phyloP scores from a whole-genome alignment of 2,797 vertebrate species.

The Erethizon dorsatum region DNA sequence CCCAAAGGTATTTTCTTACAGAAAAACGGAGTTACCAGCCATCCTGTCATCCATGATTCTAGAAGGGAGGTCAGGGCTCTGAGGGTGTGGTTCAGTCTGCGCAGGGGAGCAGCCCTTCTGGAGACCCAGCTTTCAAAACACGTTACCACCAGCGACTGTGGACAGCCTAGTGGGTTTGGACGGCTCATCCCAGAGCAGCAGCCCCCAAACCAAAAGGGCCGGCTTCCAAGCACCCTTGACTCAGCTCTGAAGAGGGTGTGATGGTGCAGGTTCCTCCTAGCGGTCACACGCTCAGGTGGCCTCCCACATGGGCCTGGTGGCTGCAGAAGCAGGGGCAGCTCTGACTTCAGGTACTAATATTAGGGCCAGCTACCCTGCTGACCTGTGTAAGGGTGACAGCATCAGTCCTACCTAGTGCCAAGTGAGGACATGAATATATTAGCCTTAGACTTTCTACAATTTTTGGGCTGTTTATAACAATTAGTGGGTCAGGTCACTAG shows the following conservation, averaged over 20 bases:
- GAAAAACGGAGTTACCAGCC: not conserved
- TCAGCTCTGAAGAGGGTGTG: slow-evolving; percentile 76
- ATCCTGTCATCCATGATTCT: not conserved
- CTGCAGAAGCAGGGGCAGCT: not conserved
- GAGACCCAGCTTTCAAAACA: not conserved
- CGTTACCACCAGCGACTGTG: too few species aligned
- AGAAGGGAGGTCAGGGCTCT: not conserved
- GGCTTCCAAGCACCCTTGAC: not conserved
- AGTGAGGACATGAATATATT: not conserved
- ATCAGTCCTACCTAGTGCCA: not conserved
- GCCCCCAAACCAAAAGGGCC: not conserved
- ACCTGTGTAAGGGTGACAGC: not conserved
- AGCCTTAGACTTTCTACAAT: not conserved
- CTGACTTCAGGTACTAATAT: not conserved
- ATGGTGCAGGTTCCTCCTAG: slow-evolving; percentile 27
- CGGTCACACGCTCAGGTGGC: slow-evolving; percentile 28
- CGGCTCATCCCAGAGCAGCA: not conserved
- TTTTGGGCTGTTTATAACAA: not conserved
- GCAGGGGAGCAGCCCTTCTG: not conserved
- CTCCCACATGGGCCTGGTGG: not conserved
- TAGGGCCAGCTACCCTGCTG: not conserved
- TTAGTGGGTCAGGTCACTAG: not conserved
- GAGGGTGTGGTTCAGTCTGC: not conserved
- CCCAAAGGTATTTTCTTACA: not conserved
- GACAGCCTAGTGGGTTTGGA: not conserved